Evolutionary conservation across 2,888 invertebrate species (phyloP).

Genomic region (Oasisia sp.): DNA sequence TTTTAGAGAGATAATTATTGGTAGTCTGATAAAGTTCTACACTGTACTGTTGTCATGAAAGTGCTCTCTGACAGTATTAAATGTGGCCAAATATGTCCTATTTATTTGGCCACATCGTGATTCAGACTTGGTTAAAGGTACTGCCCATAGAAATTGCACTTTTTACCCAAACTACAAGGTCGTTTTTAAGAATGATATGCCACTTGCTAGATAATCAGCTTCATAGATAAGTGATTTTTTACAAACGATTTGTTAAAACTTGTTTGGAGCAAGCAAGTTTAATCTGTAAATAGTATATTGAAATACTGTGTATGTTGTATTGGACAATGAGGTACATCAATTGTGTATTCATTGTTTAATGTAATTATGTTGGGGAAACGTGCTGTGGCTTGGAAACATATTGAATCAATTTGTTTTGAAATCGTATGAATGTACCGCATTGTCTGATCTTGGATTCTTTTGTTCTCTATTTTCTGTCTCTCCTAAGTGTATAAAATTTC

Average conservation of each 20-base stretch:
- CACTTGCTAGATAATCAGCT: background rate
- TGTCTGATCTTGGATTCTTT: background rate
- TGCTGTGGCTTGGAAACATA: background rate
- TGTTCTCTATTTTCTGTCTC: background rate
- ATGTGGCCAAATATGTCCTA: background rate
- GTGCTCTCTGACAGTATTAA: background rate
- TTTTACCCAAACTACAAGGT: background rate
- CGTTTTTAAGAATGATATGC: background rate
- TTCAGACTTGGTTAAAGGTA: background rate
- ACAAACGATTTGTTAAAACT: background rate
- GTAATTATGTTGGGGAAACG: background rate
- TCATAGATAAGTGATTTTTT: constrained; percentile 1
- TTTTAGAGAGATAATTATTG: background rate
- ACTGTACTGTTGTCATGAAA: background rate
- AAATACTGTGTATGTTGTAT: background rate
- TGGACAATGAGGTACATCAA: background rate
- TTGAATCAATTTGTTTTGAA: background rate
- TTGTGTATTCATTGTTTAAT: background rate
- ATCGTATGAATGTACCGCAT: background rate
- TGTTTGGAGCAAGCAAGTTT: background rate
- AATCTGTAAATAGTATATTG: background rate
- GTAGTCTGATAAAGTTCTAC: background rate
- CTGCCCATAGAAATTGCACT: background rate
- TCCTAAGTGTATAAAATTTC: background rate
- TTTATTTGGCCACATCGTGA: background rate